Evolutionary conservation across 2,888 invertebrate genomes (phyloP).

Genomic region (Sussaba pulchella): DNA sequence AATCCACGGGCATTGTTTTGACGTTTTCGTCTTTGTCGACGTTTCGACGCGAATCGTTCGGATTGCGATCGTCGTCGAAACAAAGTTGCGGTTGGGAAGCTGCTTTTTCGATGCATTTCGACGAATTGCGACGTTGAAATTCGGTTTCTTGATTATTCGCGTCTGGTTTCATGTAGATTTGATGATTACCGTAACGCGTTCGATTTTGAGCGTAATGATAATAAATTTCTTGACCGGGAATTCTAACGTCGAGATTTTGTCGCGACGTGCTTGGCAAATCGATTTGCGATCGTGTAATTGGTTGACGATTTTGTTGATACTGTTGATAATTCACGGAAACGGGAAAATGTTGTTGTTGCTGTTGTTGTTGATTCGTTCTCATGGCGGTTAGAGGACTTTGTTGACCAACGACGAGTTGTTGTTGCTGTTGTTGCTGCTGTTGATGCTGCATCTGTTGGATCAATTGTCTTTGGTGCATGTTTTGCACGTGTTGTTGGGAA

Average conservation of each 20-base stretch:
- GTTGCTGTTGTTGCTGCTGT: conserved; percentile 81
- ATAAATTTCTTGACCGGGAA: conserved; percentile 79
- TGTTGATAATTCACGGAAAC: conserved; percentile 79
- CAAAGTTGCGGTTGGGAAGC: conserved; percentile 89
- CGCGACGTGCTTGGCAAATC: conserved; percentile 81
- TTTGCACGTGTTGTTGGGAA: conserved; percentile 81
- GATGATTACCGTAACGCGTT: conserved; percentile 77
- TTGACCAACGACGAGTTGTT: conserved; percentile 69
- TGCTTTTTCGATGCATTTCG: conserved; percentile 83
- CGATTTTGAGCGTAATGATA: conserved; percentile 80
- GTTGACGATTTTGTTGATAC: conserved; percentile 79
- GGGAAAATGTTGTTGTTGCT: conserved; percentile 80
- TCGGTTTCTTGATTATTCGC: conserved; percentile 75
- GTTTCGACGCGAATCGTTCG: conserved; percentile 67
- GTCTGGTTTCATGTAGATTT: conserved; percentile 80
- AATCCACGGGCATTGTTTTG: conserved; percentile 72
- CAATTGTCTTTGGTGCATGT: conserved; percentile 81
- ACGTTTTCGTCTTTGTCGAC: conserved; percentile 71
- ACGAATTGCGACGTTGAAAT: conserved; percentile 78
- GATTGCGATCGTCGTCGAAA: conserved; percentile 84
- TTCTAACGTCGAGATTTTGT: conserved; percentile 77
- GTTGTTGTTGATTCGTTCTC: conserved; percentile 79
- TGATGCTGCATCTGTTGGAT: conserved; percentile 85
- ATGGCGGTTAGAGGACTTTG: conserved; percentile 70
- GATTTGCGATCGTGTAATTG: conserved; percentile 81